A percentile compares a stretch with the other conserved stretches of the same genome.
phyloP scores from a whole-genome alignment of 2,113 vertebrate species.

The Calidris pygmaea region DNA sequence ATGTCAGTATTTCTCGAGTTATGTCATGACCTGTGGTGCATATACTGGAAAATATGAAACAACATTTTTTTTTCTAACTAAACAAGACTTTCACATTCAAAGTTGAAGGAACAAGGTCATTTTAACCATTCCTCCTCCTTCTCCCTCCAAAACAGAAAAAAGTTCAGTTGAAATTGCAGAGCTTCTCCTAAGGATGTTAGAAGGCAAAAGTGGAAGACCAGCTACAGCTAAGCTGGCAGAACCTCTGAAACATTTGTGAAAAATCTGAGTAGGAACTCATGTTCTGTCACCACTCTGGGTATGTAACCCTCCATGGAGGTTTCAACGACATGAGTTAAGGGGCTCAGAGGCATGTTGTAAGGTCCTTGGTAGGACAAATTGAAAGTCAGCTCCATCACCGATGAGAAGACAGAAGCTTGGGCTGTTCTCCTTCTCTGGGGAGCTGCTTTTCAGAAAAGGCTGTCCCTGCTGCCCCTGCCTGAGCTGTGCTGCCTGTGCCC shows the following conservation, averaged over 20 bases:
- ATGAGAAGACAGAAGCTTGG: background rate
- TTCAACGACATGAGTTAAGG: background rate
- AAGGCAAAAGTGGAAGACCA: background rate
- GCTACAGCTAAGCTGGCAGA: background rate
- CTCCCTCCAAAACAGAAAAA: background rate
- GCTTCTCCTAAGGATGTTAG: background rate
- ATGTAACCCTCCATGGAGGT: rapidly evolving
- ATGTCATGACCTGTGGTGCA: background rate
- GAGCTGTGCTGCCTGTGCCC: background rate
- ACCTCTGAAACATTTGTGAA: background rate
- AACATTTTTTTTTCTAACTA: background rate
- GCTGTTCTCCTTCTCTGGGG: background rate
- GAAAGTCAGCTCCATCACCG: background rate
- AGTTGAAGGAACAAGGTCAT: background rate
- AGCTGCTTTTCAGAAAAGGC: background rate
- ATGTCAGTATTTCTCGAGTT: background rate
- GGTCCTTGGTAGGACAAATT: background rate
- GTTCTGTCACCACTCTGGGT: background rate
- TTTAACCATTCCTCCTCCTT: background rate
- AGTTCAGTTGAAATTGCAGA: background rate
- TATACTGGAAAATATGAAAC: background rate
- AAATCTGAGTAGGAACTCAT: background rate
- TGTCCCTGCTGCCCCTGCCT: background rate
- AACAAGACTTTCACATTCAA: background rate
- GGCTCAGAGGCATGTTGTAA: rapidly evolving